These are phyloP conservation scores for Lipotes vexillifer DNA, from an alignment of 2,113 vertebrate genomes.

Conservation along the genomic window DNA sequence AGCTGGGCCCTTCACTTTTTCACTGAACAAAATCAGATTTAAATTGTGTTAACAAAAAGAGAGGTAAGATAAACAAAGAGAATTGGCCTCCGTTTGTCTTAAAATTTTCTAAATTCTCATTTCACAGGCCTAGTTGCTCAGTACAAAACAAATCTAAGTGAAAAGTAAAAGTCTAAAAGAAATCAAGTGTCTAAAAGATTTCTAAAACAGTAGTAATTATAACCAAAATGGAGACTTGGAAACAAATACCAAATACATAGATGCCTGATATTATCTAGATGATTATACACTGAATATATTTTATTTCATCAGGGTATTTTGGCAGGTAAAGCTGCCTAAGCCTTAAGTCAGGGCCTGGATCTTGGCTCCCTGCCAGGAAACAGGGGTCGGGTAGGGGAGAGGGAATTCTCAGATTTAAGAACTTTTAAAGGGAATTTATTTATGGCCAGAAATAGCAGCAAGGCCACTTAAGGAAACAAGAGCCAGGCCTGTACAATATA, in stretches of 20 bases:
- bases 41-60: not conserved
- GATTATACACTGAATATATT: not conserved
- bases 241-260: not conserved
- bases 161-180: not conserved
- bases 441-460: not conserved
- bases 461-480: not conserved
- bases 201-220: not conserved
- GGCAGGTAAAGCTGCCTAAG: not conserved
- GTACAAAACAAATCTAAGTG: not conserved
- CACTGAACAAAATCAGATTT: not conserved
- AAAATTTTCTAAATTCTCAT: not conserved
- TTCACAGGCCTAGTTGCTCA: not conserved
- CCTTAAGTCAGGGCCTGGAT: not conserved
- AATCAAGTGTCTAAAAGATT: not conserved
- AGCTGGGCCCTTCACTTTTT: not conserved
- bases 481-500: not conserved
- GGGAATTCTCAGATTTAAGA: not conserved
- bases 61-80: not conserved
- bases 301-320: not conserved
- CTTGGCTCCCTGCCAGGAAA: not conserved
- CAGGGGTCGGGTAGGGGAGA: fast-evolving
- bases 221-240: not conserved
- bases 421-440: not conserved
- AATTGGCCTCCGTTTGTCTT: not conserved
- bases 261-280: not conserved